A percentile compares a stretch with the other conserved stretches of the same genome.
Conservation (phyloP, 1,140 invertebrate species). For the Paraescarpia echinospica region DNA sequence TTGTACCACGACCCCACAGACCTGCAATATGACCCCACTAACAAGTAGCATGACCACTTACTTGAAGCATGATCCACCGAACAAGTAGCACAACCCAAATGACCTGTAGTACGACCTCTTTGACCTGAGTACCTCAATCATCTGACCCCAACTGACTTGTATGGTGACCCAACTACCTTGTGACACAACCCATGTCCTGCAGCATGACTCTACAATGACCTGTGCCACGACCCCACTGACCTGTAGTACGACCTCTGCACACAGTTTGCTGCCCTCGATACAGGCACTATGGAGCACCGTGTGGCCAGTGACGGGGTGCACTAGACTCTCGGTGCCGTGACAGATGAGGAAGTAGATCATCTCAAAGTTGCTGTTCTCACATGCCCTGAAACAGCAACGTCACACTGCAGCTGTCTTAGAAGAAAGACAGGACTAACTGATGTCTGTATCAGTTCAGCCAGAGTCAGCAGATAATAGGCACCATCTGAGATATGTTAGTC, state of each 20-base stretch:
- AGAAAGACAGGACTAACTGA: neutral
- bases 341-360: constrained; percentile 79
- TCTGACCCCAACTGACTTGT: too few relatives aligned
- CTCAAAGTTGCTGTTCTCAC: constrained; percentile 62
- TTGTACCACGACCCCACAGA: constrained; percentile 33
- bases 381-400: constrained; percentile 40
- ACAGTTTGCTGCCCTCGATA: constrained; percentile 65
- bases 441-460: neutral
- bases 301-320: constrained; percentile 86
- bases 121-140: too few relatives aligned
- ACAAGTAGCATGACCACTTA: too few relatives aligned
- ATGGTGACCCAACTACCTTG: too few relatives aligned
- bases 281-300: constrained; percentile 90
- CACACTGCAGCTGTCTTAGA: neutral
- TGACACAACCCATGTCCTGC: too few relatives aligned
- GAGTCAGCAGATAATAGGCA: too few relatives aligned
- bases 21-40: constrained; percentile 72
- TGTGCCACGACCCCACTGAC: constrained; percentile 38
- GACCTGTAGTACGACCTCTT: too few relatives aligned
- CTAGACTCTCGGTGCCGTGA: constrained; percentile 79
- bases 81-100: too few relatives aligned
- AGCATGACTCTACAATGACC: too few relatives aligned
- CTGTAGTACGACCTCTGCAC: constrained; percentile 77
- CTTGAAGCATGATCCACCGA: too few relatives aligned
- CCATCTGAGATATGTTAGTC: too few relatives aligned